Base-by-base conservation (phyloP, 2,797 vertebrate genomes). In the Limosa lapponica region DNA sequence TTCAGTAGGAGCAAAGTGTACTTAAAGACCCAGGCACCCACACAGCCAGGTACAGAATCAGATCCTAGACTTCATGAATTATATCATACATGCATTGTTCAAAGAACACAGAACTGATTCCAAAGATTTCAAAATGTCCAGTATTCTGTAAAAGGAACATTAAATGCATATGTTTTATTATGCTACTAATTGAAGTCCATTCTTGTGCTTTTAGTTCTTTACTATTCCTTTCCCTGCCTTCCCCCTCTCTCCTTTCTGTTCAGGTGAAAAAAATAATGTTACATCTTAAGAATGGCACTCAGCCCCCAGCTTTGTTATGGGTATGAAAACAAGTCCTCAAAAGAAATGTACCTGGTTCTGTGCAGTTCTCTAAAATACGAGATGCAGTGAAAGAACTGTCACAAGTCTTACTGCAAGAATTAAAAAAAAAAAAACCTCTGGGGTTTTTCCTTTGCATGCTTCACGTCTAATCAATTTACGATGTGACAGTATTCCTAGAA, bases 391-490 rank as follows among this genome's bases (percentile, higher is more conserved):
- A 51, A 91, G 70, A 92, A 74, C 58, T 94, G 84, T 93, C 89
- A 79, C 41, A 80, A 94, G 66, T 67, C 52, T 84, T 79, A 52
- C 55, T 82, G 16, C 39, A 69, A 37, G 66, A 54, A 54, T 54
- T 74, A 24, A 24, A 48, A 48, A 46, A 48, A 48, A 55, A 44
- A 36, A 69, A 75, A 57, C 43, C 37, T 54, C 49, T 4, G 5
- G 32, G 15, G 9, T 55, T 70, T 61, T 90, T 85, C 67, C 44
- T 96, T 80, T 65, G 13, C 87, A 82, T 62, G 79, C 59, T 97
- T 97, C 91, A 55, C 49, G 93, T 94, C 93, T 96, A 89, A 94
- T 97, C 96, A 96, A 69, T 93, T 95, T 88, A 72, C 49, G 79
- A 39, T 23, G 13, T 97, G 98, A 97, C 97, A 95, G 70, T 80